phyloP scores from a whole-genome alignment of 2,797 vertebrate genomes.

The Hippoglossus hippoglossus region DNA sequence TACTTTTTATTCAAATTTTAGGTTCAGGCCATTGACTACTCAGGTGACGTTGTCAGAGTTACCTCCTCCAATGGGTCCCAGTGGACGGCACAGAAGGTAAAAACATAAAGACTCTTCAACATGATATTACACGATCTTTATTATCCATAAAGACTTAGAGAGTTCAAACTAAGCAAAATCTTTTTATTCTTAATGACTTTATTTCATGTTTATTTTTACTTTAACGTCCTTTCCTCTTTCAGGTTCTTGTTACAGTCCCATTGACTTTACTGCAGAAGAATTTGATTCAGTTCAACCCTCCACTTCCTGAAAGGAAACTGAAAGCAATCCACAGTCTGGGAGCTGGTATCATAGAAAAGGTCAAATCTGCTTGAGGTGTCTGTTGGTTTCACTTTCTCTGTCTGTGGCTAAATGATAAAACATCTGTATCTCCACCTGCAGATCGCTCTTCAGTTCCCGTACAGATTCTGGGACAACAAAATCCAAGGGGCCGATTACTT shows the following conservation, averaged over 20 bases:
- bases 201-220: background rate
- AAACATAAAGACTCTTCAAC: background rate
- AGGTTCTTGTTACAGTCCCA: constrained; percentile 94
- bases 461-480: constrained; percentile 96
- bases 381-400: background rate
- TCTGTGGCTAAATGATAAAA: background rate
- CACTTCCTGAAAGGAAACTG: constrained; percentile 93
- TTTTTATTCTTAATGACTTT: background rate
- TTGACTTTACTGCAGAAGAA: constrained; percentile 94
- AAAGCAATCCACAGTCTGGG: constrained; percentile 97
- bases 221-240: constrained; percentile 6
- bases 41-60: constrained; percentile 90
- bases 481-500: constrained; percentile 98
- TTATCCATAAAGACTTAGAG: too few species aligned
- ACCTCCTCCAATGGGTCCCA: constrained; percentile 86
- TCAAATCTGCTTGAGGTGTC: constrained; percentile 46
- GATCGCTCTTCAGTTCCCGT: constrained; percentile 95
- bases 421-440: constrained; percentile 56
- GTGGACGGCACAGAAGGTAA: constrained; percentile 93
- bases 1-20: constrained; percentile 51
- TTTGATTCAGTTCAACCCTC: constrained; percentile 90
- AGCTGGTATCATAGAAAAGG: constrained; percentile 96
- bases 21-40: constrained; percentile 92
- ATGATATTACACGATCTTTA: background rate
- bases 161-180: background rate